Percentiles rank a stretch among this genome's conserved stretches.
Conservation (phyloP, 2,797 vertebrate genomes). For the Bradypus variegatus region DNA sequence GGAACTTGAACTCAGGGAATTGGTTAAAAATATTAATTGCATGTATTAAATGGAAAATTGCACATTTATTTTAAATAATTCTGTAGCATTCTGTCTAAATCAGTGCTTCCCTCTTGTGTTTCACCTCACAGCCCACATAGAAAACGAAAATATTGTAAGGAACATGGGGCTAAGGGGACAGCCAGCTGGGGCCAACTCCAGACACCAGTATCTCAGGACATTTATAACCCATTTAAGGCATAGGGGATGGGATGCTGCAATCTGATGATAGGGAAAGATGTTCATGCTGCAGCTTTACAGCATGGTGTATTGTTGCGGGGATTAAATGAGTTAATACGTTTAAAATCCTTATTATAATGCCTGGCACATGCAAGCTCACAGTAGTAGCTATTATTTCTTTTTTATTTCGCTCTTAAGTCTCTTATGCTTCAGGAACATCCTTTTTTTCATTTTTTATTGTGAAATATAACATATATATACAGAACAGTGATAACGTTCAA, state of each 20-base stretch:
- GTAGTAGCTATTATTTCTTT: not conserved
- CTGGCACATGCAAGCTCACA: too few species aligned
- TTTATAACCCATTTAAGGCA: not conserved
- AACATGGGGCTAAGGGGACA: not conserved
- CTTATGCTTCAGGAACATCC: not conserved
- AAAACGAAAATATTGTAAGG: not conserved
- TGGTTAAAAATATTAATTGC: not conserved
- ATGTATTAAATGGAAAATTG: not conserved
- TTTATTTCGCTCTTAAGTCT: not conserved
- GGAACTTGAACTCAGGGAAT: not conserved
- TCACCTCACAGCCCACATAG: not conserved
- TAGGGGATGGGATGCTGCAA: not conserved
- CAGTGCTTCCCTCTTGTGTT: not conserved
- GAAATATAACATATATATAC: too few species aligned
- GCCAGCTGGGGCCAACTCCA: not conserved
- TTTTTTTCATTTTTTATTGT: too few species aligned
- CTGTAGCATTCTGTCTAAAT: not conserved
- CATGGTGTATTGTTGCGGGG: not conserved
- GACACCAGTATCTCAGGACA: too few species aligned
- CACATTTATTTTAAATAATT: not conserved
- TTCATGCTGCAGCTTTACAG: not conserved
- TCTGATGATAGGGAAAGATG: not conserved
- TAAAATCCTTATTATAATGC: not conserved
- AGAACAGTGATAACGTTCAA: too few species aligned
- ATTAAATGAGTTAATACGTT: not conserved